Evolutionary conservation across 2,113 vertebrate species (phyloP), one percentile per base, ranked within the genome.

Genomic region (Neolamprologus sp.): DNA sequence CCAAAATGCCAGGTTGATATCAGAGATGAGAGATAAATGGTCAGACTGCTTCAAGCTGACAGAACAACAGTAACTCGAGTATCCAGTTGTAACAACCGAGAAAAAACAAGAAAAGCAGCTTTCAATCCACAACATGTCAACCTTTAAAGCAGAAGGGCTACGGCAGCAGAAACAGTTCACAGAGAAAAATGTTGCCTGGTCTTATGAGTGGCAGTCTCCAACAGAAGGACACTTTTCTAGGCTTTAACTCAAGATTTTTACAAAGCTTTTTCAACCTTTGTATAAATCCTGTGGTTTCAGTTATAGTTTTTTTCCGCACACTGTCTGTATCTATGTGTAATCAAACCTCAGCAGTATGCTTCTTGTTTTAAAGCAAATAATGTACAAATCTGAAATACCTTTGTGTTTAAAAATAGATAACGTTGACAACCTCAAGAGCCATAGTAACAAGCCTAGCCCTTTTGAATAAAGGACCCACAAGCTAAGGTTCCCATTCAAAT

Each of bases 81-180:
- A 16, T 16, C 65, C 12, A 42, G n/a, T 35, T 35, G 60, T 65
- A 7, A 65, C 60, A 35, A 65, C 30, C 0, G 1, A 6, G 37
- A 71, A 0, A 23, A 40, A 40, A 21, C 0, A 0, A 71, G n/a
- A 42, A 42, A 13, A 71, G n/a, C n/a, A 71, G 7, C 35, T 42
- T 71, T 71, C 65, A 71, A 14, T 71, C 19, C 63, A 40, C 63
- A 40, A 71, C 35, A 71, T 3, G 9, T 65, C 60, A 65, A 37
- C 60, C 35, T 71, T 9, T 71, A 23, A 40, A 68, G 63, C 63
- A 63, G 58, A 63, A 35, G 58, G 58, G 30, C 58, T 35, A 1
- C 17, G 5, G 30, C 16, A 14, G 35, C n/a, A 68, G 35, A 68
- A 23, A 35, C 30, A 65, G 60, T 65, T 65, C 1, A 35, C 9